Evolutionary conservation across 2,888 invertebrate species (phyloP).

Genomic region (Sminthurides aquaticus): DNA sequence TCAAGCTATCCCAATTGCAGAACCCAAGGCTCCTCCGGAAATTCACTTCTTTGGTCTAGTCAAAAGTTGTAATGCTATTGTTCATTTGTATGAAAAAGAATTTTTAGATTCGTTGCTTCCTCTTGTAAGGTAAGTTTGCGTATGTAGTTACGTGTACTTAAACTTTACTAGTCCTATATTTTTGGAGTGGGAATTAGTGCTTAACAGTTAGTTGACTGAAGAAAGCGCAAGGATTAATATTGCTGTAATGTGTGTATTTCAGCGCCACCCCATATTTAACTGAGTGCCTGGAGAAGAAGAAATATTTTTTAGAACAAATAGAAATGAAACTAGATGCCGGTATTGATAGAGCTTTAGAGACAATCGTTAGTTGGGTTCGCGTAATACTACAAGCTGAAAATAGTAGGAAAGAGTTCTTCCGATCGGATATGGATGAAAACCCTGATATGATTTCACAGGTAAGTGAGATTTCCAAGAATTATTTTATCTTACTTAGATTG

Average conservation of each 20-base stretch:
- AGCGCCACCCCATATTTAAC: slow-evolving; percentile 73
- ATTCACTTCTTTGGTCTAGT: slow-evolving; percentile 90
- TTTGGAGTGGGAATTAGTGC: too few species aligned
- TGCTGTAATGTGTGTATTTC: slow-evolving; percentile 33
- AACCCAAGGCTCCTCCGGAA: slow-evolving; percentile 79
- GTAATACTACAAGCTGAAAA: slow-evolving; percentile 84
- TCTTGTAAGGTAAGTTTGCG: slow-evolving; percentile 65
- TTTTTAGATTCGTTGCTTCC: slow-evolving; percentile 83
- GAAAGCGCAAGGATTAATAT: not conserved
- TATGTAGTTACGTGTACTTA: too few species aligned
- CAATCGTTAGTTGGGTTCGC: slow-evolving; percentile 85
- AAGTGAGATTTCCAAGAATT: slow-evolving; percentile 46
- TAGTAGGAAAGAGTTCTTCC: slow-evolving; percentile 82
- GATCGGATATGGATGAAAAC: slow-evolving; percentile 72
- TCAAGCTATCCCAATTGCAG: slow-evolving; percentile 79
- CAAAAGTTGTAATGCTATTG: slow-evolving; percentile 85
- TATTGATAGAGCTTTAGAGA: slow-evolving; percentile 68
- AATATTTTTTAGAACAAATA: slow-evolving; percentile 73
- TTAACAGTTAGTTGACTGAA: too few species aligned
- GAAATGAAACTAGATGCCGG: slow-evolving; percentile 87
- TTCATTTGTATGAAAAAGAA: slow-evolving; percentile 85
- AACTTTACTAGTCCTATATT: not conserved
- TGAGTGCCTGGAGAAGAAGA: slow-evolving; percentile 81
- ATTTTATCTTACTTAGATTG: not conserved
- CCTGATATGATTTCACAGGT: slow-evolving; percentile 64